phyloP scores from a whole-genome alignment of 2,113 vertebrate genomes.

The Mastomys coucha region DNA sequence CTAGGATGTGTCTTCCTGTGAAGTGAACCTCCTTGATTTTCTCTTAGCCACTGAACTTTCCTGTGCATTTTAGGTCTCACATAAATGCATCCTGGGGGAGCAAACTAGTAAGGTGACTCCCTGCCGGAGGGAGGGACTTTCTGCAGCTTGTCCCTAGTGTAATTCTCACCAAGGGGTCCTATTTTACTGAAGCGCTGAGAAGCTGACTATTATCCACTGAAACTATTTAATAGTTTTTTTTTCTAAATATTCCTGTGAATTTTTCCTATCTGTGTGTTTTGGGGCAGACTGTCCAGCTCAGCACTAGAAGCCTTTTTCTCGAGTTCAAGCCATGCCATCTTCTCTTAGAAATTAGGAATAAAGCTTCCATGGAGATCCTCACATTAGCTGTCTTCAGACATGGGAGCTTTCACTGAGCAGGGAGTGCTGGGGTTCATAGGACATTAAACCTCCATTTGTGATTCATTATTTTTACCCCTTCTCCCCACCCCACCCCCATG shows the following conservation, averaged over 20 bases:
- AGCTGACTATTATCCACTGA: background rate
- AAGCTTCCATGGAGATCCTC: background rate
- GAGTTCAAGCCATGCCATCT: background rate
- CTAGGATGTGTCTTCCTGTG: background rate
- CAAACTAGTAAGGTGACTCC: background rate
- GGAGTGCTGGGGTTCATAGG: background rate
- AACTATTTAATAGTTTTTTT: background rate
- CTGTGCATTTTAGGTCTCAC: background rate
- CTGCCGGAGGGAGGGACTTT: background rate
- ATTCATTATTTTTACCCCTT: background rate
- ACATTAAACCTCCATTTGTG: background rate
- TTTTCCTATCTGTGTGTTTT: background rate
- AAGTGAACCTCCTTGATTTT: background rate
- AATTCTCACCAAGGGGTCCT: background rate
- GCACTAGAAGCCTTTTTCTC: background rate
- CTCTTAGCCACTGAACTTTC: background rate
- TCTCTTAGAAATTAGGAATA: background rate
- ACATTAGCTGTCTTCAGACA: constrained; percentile 11
- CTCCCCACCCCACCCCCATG: background rate
- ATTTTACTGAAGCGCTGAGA: background rate
- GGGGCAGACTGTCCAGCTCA: background rate
- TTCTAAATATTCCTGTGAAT: background rate
- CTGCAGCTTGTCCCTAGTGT: background rate
- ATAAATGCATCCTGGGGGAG: background rate
- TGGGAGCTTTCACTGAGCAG: background rate